Evolutionary conservation across 2,113 vertebrate species (phyloP).

Genomic region (Chelonoidis abingdonii): DNA sequence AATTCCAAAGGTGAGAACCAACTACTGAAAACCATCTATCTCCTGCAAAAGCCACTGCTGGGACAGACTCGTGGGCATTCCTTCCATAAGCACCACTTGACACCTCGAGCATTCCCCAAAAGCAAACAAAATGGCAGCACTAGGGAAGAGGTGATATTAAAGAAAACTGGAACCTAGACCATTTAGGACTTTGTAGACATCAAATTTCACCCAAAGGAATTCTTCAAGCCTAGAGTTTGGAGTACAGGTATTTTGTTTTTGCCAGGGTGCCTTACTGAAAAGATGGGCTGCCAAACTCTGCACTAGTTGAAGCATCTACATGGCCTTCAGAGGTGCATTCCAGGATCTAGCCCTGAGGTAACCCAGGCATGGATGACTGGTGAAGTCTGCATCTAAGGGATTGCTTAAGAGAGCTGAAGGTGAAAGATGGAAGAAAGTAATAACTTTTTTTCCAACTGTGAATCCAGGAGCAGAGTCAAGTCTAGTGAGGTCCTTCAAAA

Average conservation of each 20-base stretch:
- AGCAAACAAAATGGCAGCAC: conserved; percentile 46
- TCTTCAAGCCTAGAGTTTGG: background rate
- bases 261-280: background rate
- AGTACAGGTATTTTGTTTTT: conserved; percentile 35
- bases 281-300: background rate
- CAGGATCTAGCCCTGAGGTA: background rate
- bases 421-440: background rate
- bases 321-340: background rate
- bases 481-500: background rate
- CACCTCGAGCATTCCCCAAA: background rate
- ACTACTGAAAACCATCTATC: conserved; percentile 18
- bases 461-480: background rate
- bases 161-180: conserved; percentile 38
- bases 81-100: background rate
- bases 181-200: conserved; percentile 51
- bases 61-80: conserved; percentile 9
- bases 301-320: background rate
- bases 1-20: conserved; percentile 46
- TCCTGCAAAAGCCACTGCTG: conserved; percentile 55
- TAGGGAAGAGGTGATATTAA: background rate
- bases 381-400: background rate
- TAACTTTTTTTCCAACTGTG: background rate
- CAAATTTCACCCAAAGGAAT: conserved; percentile 17
- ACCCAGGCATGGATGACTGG: background rate
- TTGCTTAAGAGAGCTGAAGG: background rate